phyloP scores from a whole-genome alignment of 2,113 vertebrate species.

The Cryptotis parvus region DNA sequence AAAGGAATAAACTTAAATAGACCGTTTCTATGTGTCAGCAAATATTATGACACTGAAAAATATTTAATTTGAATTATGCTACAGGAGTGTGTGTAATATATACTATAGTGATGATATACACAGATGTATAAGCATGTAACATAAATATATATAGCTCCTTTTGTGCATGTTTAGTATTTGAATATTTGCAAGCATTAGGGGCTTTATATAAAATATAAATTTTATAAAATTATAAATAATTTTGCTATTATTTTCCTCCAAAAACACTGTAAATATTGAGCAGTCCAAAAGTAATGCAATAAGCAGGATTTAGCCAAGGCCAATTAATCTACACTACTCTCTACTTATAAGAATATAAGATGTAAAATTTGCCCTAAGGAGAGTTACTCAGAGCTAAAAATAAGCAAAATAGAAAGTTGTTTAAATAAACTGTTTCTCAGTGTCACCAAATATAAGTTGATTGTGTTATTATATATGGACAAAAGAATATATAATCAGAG shows the following conservation, averaged over 20 bases:
- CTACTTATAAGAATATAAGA: neutral
- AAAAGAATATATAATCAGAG: neutral
- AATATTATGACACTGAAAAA: constrained; percentile 62
- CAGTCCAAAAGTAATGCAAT: neutral
- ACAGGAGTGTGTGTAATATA: neutral
- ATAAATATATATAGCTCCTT: no score
- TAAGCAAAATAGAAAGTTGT: neutral
- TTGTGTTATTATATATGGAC: neutral
- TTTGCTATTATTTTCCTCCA: neutral
- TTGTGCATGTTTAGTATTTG: neutral
- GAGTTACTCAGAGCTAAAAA: neutral
- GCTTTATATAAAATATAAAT: no score
- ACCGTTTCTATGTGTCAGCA: no score
- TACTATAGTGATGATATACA: no score
- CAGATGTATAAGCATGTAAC: no score
- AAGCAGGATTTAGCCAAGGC: neutral
- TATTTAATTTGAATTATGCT: constrained; percentile 44
- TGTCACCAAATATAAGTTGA: neutral
- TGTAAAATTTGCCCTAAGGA: neutral
- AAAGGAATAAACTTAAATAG: no score
- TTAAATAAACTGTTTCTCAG: neutral
- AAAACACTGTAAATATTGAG: constrained; percentile 8
- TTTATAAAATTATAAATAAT: no score
- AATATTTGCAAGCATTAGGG: neutral
- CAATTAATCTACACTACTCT: neutral